Evolutionary conservation across 2,888 invertebrate genomes (phyloP).

Genomic region (Ectropis crepuscularia): DNA sequence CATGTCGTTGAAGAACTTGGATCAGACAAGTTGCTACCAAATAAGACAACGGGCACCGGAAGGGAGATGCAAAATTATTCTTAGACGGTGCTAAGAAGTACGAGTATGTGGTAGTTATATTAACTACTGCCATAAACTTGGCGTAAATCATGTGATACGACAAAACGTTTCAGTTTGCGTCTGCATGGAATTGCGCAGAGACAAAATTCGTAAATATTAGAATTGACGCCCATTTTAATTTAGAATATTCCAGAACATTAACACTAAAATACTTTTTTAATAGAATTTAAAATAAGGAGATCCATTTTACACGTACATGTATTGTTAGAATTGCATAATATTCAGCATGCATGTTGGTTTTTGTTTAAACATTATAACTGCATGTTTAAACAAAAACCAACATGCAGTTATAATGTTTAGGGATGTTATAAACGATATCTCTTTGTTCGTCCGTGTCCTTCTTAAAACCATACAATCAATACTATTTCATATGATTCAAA

Average conservation of each 20-base stretch:
- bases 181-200: not conserved
- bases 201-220: not conserved
- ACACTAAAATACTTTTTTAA: no score
- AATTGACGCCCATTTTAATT: not conserved
- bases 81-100: slow-evolving; percentile 15
- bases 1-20: not conserved
- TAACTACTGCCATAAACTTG: slow-evolving; percentile 44
- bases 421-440: not conserved
- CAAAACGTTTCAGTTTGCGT: slow-evolving; percentile 39
- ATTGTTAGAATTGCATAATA: no score
- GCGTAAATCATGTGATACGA: slow-evolving; percentile 57
- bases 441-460: no score
- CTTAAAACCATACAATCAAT: no score
- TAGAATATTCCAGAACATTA: no score
- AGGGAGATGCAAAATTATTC: slow-evolving; percentile 23
- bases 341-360: not conserved
- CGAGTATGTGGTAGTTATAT: slow-evolving; percentile 16
- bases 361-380: no score
- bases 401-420: not conserved
- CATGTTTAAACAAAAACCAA: no score
- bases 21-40: slow-evolving; percentile 8
- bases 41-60: slow-evolving; percentile 25
- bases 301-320: no score
- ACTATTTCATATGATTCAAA: no score
- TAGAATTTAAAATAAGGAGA: no score